Base-by-base conservation (phyloP, 2,113 vertebrate genomes). In the Seriola rivoliana region DNA sequence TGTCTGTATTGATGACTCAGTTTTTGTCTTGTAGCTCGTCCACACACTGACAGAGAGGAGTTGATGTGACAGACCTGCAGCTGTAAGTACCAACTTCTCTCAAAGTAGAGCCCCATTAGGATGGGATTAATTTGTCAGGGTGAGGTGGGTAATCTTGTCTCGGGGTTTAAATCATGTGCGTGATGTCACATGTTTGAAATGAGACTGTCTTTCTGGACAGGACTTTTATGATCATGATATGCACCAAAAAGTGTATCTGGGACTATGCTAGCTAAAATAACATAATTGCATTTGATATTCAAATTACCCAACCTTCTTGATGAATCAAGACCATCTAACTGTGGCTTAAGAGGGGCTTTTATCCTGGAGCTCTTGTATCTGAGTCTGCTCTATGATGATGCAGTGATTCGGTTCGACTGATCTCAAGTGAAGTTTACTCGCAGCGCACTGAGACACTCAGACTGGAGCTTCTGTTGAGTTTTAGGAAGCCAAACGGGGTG, bases 361-460 rank as follows among this genome's bases (percentile, higher is more conserved):
- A 9, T 17, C 25, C 5, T 34, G 23, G 25, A 21, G 19, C 1
- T 12, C 29, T 32, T 16, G 9, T 64, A 42, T 81, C 81, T 77
- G 88, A 85, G 82, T 75, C 64, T 62, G 34, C 75, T 93, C 86
- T 0, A 86, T 93, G 92, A 93, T 93, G 92, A 93, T 86, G 21
- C 82, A 78, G 1, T 77, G 67, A 21, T 89, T 87, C 50, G 90
- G 92, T 92, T 93, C 89, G 1, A 78, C 92, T 93, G 92, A 93
- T 89, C 0, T 50, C 10, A 71, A 74, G 23, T 93, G 92, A 93
- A 80, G 92, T 84, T 2, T 82, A 80, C 90, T 90, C 92, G 90
- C 92, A 93, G 92, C 92, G 92, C 89, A 93, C 92, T 92, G 92
- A 92, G 90, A 84, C 86, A 14, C 58, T 87, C 86, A 6, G 78